Conservation (phyloP, 2,888 invertebrate genomes). For the Tipula vernalis region DNA sequence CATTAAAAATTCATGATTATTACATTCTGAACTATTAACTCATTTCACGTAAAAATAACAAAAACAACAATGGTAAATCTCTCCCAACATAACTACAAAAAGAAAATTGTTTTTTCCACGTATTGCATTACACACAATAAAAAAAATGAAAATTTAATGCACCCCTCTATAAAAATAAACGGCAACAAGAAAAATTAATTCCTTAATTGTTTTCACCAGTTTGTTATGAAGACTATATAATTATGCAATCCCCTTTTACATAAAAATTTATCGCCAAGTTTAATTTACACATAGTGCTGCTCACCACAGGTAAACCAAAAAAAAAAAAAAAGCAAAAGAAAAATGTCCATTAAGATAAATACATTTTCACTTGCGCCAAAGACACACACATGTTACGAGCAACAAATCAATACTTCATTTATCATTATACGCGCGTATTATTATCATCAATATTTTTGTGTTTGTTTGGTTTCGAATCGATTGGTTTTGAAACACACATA, state of each 20-base stretch:
- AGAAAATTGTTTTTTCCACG: background rate
- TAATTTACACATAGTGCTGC: background rate
- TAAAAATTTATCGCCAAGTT: background rate
- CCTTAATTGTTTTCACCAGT: conserved; percentile 4
- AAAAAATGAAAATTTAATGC: background rate
- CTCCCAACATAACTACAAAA: background rate
- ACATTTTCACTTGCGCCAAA: background rate
- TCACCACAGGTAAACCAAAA: background rate
- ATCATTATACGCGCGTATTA: background rate
- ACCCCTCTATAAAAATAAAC: background rate
- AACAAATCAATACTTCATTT: background rate
- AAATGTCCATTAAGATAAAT: background rate
- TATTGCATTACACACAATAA: background rate
- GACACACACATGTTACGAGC: background rate
- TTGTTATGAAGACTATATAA: background rate
- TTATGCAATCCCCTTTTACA: background rate
- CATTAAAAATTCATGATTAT: background rate
- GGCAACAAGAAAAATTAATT: background rate
- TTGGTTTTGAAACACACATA: background rate
- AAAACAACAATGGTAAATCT: background rate
- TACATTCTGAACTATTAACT: conserved; percentile 4
- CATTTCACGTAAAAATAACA: background rate
- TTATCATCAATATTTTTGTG: background rate
- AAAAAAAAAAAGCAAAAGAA: background rate
- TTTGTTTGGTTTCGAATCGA: background rate